These are phyloP conservation scores for Homarus gammarus DNA, from an alignment of 2,888 invertebrate species.

Conservation along the genomic window DNA sequence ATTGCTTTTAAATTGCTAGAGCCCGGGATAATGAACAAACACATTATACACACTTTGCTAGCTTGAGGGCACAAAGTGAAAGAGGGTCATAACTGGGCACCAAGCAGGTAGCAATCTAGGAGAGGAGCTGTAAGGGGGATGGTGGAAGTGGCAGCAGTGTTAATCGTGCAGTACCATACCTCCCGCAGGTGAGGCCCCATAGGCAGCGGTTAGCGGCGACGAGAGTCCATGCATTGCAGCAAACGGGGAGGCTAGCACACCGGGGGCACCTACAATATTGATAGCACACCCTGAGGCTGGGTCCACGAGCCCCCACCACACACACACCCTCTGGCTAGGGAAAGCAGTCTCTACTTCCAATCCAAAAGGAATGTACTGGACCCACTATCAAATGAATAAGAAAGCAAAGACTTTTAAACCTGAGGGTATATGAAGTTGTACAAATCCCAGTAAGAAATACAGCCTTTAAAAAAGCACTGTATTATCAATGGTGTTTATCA, in stretches of 20 bases:
- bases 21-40: neutral
- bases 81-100: conserved; percentile 17
- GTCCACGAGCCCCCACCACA: conserved; percentile 66
- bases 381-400: conserved; percentile 23
- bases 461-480: neutral
- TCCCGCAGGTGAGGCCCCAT: conserved; percentile 78
- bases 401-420: neutral
- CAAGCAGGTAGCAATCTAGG: conserved; percentile 59
- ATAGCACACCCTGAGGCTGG: conserved; percentile 76
- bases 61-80: neutral
- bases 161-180: conserved; percentile 75
- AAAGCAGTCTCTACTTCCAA: conserved; percentile 50
- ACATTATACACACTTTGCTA: conserved; percentile 20
- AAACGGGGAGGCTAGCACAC: conserved; percentile 92
- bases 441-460: neutral
- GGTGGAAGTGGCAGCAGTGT: conserved; percentile 63
- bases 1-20: neutral
- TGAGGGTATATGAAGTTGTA: conserved; percentile 9
- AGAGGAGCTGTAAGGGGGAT: conserved; percentile 59
- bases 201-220: conserved; percentile 85
- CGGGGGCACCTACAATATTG: conserved; percentile 86
- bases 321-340: conserved; percentile 67
- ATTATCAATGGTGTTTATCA: neutral
- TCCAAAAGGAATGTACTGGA: conserved; percentile 15
- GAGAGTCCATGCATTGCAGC: conserved; percentile 88